These are phyloP conservation scores for Colletes latitarsis DNA, from an alignment of 1,140 invertebrate genomes.

Conservation along the genomic window DNA sequence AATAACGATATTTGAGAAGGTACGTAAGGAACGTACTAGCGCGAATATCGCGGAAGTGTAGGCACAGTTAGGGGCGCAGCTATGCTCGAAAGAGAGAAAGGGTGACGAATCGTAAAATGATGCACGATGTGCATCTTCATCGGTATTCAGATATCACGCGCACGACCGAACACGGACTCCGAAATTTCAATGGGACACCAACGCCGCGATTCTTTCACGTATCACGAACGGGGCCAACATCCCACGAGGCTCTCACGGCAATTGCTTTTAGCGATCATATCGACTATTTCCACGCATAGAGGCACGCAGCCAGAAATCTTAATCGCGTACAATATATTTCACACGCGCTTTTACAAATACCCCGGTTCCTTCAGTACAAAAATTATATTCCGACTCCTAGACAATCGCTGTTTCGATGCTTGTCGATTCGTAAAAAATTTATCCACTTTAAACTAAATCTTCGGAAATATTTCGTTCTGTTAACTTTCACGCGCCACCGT, in stretches of 20 bases:
- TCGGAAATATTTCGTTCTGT: no score
- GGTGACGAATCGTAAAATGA: slow-evolving; percentile 30
- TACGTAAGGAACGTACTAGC: background rate
- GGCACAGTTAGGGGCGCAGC: no score
- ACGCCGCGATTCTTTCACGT: slow-evolving; percentile 69
- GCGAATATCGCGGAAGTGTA: background rate
- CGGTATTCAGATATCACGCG: slow-evolving; percentile 69
- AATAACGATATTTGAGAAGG: no score
- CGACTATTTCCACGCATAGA: slow-evolving; percentile 32
- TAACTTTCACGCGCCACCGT: no score
- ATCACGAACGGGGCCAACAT: slow-evolving; percentile 58
- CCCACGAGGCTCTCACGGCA: slow-evolving; percentile 48
- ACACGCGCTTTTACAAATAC: background rate
- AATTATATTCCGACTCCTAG: no score
- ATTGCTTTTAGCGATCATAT: slow-evolving; percentile 46
- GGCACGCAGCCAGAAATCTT: slow-evolving; percentile 30
- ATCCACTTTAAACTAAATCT: no score
- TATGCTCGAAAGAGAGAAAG: background rate
- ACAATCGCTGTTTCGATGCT: no score
- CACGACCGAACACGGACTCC: slow-evolving; percentile 56
- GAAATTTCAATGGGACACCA: slow-evolving; percentile 71
- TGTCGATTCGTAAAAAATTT: no score
- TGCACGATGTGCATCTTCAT: slow-evolving; percentile 63
- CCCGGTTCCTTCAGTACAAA: no score
- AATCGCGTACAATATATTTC: slow-evolving; percentile 5